Evolutionary conservation across 2,888 invertebrate species (phyloP), one percentile per base, ranked within the genome.

Genomic region (Calliphora vomitoria): DNA sequence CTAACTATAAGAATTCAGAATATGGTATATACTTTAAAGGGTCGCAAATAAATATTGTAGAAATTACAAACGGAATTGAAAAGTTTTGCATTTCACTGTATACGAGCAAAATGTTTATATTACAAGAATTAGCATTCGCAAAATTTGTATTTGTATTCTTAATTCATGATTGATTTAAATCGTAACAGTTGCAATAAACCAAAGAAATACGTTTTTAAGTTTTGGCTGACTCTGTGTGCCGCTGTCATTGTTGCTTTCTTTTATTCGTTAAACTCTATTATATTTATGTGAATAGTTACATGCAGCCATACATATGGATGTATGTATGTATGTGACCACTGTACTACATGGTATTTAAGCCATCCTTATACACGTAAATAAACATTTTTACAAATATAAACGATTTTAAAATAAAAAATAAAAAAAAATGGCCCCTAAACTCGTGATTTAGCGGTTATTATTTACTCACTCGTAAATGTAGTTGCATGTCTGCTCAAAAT

Each of bases 91-190:
- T 18, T 58, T 44, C 18, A 62, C 25, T 53, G 60, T 50, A 41
- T 31, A n/a, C 13, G 8, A 31, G n/a, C 10, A 1, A 8, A 20
- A 44, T 53, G n/a, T 35, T 4, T 11, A 50, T 47, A 25, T 60
- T 41, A 13, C 20, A 50, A 15, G 38, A 50, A 68, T 25, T 55
- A 8, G 35, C 53, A 38, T 53, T 18, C 10, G 18, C 38, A 53
- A 35, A 35, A 6, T 44, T 68, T 44, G 10, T n/a, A 58, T 82
- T 68, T 68, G 82, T 71, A 68, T 78, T 82, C 74, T 62, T 60
- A 62, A 71, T 75, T 55, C 69, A 35, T 80, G 82, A 82, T 75
- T 75, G 79, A 86, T 86, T 86, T 82, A 86, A 86, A 86, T 86
- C 82, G 79, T 86, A 82, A 75, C 86, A 82, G 50, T 82, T 74